Evolutionary conservation across 2,888 invertebrate genomes (phyloP).

Genomic region (Megamerina dolium): DNA sequence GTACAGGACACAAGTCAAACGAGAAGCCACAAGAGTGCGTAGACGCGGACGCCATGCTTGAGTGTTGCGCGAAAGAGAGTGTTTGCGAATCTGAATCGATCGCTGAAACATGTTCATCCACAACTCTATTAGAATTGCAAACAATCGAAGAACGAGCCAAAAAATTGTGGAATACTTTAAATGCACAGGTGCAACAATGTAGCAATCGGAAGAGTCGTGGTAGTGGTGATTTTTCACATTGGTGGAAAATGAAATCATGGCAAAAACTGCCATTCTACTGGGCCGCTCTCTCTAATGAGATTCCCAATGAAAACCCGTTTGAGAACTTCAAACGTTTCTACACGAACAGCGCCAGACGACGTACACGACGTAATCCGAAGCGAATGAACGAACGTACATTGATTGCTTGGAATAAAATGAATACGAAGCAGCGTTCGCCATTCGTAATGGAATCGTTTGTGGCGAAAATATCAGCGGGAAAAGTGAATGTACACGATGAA

Average conservation of each 20-base stretch:
- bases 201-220: too few species aligned
- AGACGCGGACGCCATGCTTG: not conserved
- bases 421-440: slow-evolving; percentile 22
- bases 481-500: slow-evolving; percentile 28
- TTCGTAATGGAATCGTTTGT: slow-evolving; percentile 31
- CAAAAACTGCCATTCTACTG: slow-evolving; percentile 30
- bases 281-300: slow-evolving; percentile 24
- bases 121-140: slow-evolving; percentile 6
- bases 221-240: slow-evolving; percentile 1
- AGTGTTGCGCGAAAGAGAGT: not conserved
- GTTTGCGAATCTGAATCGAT: slow-evolving; percentile 5
- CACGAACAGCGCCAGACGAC: not conserved
- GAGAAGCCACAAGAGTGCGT: not conserved
- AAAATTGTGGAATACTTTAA: slow-evolving; percentile 16
- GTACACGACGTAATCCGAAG: slow-evolving; percentile 2
- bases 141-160: slow-evolving; percentile 17
- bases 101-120: slow-evolving; percentile 8
- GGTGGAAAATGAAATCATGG: slow-evolving; percentile 20
- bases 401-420: slow-evolving; percentile 23
- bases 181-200: too few species aligned
- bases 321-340: slow-evolving; percentile 28
- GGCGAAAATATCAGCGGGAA: slow-evolving; percentile 24
- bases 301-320: slow-evolving; percentile 22
- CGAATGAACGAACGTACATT: not conserved
- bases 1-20: not conserved